Percentiles rank a stretch among this genome's conserved stretches.
phyloP scores from a whole-genome alignment of 2,797 vertebrate species.

The Myotis findleyi region DNA sequence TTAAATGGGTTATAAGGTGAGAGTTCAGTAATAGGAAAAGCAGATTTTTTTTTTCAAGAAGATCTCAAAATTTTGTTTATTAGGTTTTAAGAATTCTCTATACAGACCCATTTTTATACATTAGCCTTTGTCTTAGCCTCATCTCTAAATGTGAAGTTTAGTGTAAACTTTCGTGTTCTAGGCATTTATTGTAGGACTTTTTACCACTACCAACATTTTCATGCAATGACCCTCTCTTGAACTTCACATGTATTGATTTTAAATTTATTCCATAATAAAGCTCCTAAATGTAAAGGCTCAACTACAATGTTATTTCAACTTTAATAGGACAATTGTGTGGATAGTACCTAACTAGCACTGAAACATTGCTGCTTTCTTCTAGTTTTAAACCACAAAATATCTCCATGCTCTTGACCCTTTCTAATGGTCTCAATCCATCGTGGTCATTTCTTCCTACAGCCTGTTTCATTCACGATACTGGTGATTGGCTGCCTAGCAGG shows the following conservation, averaged over 20 bases:
- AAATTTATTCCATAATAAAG: slow-evolving; percentile 55
- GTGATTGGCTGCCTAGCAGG: not conserved
- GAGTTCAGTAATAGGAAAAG: not conserved
- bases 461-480: not conserved
- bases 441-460: not conserved
- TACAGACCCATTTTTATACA: not conserved
- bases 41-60: not conserved
- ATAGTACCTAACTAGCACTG: not conserved
- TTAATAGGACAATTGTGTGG: slow-evolving; percentile 44
- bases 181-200: slow-evolving; percentile 41
- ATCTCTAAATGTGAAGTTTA: slow-evolving; percentile 20
- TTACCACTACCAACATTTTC: slow-evolving; percentile 42
- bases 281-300: slow-evolving; percentile 46
- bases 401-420: not conserved
- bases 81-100: slow-evolving; percentile 8
- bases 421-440: not conserved
- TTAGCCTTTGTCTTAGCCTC: slow-evolving; percentile 20
- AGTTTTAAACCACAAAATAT: slow-evolving; percentile 44
- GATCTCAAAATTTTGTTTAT: not conserved
- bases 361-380: slow-evolving; percentile 30
- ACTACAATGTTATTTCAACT: slow-evolving; percentile 34
- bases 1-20: not conserved
- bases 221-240: slow-evolving; percentile 43
- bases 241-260: slow-evolving; percentile 70
- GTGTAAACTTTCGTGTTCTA: not conserved